Base-by-base conservation (phyloP, 1,140 invertebrate species). In the Drosophila carrolli region DNA sequence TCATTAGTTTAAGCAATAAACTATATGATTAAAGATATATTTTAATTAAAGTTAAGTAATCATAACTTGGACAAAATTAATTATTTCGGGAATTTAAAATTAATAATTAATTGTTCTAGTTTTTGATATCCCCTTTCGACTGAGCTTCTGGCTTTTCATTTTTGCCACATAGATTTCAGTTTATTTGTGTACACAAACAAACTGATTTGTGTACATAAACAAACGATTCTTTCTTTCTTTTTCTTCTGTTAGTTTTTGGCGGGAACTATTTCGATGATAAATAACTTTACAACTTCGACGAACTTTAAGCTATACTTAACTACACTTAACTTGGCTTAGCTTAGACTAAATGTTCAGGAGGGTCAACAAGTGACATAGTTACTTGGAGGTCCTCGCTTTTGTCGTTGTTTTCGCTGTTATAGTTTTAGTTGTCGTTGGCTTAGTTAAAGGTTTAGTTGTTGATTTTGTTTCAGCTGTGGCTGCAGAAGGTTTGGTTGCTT, bases 291-390 rank as follows among this genome's bases (percentile, higher is more conserved):
- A 71, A 71, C 59, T 73, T 55, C 27, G 37, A 14, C 48, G 59
- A 60, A 75, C 54, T 67, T 77, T 65, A 75, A 72, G 57, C 78
- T 76, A 57, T 58, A 60, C 48, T 79, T 57, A 76, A 59, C 63
- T 75, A 57, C 44, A 46, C 61, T 60, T 75, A 79, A 60, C 63
- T 63, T 68, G 61, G 67, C 81, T 72, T 75, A 81, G 58, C 71
- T 70, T 78, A 75, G 61, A 40, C 50, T 23, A 56, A 57, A 37
- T 61, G 65, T 57, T 46, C 57, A 38, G 23, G 40, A 37, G 55
- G 61, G 56, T 48, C 47, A 85, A 81, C 62, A 74, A 77, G 74
- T 71, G 71, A 65, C 50, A 55, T 43, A 61, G 47, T 72, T 67
- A 76, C 44, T 81, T 61, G n/a, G 46, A 48, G 54, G 37, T 55